These are phyloP conservation scores for Paraescarpia echinospica DNA, from an alignment of 1,140 invertebrate genomes.

Conservation along the genomic window DNA sequence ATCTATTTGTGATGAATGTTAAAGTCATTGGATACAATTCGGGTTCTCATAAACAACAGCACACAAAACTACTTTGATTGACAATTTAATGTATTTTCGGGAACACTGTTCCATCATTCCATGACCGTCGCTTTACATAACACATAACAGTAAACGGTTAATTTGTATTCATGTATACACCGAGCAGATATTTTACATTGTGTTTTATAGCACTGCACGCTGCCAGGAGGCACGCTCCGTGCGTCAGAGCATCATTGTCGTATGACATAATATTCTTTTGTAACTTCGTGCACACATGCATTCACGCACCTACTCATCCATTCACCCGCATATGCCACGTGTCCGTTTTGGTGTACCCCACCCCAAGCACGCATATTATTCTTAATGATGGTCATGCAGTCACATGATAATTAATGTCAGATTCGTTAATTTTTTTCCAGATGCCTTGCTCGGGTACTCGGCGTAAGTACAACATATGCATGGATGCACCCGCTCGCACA, in stretches of 20 bases:
- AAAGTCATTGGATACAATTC: no score
- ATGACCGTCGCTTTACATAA: background rate
- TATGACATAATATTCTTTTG: background rate
- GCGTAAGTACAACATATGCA: background rate
- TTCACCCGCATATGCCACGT: background rate
- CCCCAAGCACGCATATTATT: background rate
- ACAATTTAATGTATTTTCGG: no score
- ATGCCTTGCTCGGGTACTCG: background rate
- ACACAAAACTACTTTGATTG: no score
- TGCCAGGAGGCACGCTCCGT: background rate
- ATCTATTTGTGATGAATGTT: background rate
- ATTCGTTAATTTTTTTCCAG: background rate
- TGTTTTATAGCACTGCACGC: background rate
- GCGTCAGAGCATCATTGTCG: background rate
- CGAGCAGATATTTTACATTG: background rate
- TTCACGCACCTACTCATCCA: background rate
- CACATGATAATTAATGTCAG: background rate
- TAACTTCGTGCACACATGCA: no score
- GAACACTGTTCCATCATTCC: no score
- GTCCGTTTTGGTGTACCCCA: background rate
- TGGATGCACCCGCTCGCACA: background rate
- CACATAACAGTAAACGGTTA: background rate
- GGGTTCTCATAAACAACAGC: no score
- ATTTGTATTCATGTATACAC: background rate
- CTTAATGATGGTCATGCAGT: background rate